These are phyloP conservation scores for Pandion haliaetus DNA, from an alignment of 2,113 vertebrate species.

Conservation along the genomic window DNA sequence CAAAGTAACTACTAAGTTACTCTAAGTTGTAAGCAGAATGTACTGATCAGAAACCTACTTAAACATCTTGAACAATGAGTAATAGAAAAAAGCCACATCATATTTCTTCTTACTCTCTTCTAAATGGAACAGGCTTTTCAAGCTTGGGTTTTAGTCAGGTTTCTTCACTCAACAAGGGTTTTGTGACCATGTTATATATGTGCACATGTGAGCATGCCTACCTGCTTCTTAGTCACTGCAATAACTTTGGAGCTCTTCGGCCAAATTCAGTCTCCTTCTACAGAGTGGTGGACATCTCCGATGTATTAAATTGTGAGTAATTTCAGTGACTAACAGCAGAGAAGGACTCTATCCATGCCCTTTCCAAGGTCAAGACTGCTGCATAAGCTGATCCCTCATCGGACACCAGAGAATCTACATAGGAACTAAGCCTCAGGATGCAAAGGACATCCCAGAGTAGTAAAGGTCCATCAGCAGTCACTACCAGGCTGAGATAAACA, in stretches of 20 bases:
- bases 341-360: rapidly evolving
- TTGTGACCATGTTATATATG: not conserved
- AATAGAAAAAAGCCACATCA: not conserved
- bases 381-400: not conserved
- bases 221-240: not conserved
- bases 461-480: not conserved
- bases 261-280: not conserved
- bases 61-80: not conserved
- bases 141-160: not conserved
- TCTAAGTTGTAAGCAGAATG: not conserved
- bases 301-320: not conserved
- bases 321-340: not conserved
- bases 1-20: not conserved
- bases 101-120: not conserved
- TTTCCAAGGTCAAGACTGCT: not conserved
- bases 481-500: not conserved
- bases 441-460: no score
- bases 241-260: not conserved
- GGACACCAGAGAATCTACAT: not conserved
- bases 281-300: not conserved
- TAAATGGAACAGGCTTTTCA: not conserved
- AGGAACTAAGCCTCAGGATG: not conserved
- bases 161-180: not conserved
- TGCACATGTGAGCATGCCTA: not conserved
- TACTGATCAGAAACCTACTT: not conserved